phyloP scores from a whole-genome alignment of 2,888 invertebrate genomes.

The Hypercompe scribonia region DNA sequence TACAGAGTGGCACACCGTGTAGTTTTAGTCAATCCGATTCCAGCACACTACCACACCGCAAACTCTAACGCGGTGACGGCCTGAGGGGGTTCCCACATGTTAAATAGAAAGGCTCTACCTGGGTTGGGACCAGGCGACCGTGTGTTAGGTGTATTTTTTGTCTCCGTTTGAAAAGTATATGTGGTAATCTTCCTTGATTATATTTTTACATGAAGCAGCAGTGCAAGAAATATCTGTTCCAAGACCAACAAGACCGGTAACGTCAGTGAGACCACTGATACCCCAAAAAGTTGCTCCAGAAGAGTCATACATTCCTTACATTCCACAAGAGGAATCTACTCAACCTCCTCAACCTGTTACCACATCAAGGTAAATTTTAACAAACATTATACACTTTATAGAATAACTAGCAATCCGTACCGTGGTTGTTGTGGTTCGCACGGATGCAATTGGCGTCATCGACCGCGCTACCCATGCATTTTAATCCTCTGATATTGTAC shows the following conservation, averaged over 20 bases:
- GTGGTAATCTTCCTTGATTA: not conserved
- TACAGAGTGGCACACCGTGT: too few species aligned
- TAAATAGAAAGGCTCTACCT: too few species aligned
- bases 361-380: constrained; percentile 2
- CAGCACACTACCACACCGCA: too few species aligned
- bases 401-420: too few species aligned
- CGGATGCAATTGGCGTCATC: too few species aligned
- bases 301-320: not conserved
- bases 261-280: not conserved
- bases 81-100: too few species aligned
- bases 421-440: too few species aligned
- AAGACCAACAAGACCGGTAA: not conserved
- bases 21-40: too few species aligned
- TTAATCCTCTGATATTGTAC: too few species aligned
- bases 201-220: not conserved
- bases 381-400: too few species aligned
- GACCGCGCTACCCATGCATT: too few species aligned
- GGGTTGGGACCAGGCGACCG: not conserved
- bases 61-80: too few species aligned
- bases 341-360: not conserved
- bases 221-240: not conserved
- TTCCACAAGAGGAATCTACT: not conserved
- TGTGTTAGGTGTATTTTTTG: not conserved
- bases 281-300: not conserved
- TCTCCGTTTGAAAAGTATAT: not conserved